Conservation (phyloP, 2,888 invertebrate genomes). For the Nysson spinosus region DNA sequence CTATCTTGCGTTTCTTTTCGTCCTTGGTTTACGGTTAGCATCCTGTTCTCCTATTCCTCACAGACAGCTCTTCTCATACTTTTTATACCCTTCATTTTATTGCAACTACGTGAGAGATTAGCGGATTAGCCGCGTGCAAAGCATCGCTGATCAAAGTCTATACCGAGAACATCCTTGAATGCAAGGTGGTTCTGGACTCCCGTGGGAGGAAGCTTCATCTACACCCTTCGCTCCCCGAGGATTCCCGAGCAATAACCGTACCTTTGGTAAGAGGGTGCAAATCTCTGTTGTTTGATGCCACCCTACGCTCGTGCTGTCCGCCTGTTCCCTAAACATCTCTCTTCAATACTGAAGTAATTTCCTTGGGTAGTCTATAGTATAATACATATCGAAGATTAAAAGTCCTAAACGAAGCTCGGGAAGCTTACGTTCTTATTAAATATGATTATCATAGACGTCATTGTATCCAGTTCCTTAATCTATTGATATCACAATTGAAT, state of each 20-base stretch:
- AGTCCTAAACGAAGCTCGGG: too few species aligned
- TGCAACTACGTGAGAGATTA: conserved; percentile 55
- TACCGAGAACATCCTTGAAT: conserved; percentile 23
- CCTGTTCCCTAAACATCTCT: too few species aligned
- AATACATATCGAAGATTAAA: too few species aligned
- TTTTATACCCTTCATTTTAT: conserved; percentile 38
- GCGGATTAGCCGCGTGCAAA: conserved; percentile 51
- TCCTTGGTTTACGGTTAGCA: neutral
- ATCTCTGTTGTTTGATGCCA: conserved; percentile 36
- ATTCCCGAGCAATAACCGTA: conserved; percentile 36
- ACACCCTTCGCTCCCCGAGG: conserved; percentile 17
- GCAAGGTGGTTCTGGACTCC: conserved; percentile 9
- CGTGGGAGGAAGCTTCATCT: conserved; percentile 26
- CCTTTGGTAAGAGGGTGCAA: conserved; percentile 29
- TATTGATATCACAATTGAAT: too few species aligned
- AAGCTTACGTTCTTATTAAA: too few species aligned
- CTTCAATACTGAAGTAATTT: too few species aligned
- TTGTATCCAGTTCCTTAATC: too few species aligned
- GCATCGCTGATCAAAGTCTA: conserved; percentile 55
- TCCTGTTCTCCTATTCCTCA: neutral
- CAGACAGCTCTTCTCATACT: neutral
- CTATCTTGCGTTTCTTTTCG: neutral
- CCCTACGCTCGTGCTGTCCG: too few species aligned
- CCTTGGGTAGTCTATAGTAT: too few species aligned
- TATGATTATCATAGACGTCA: too few species aligned